These are phyloP conservation scores for Charina bottae DNA, from an alignment of 2,113 vertebrate genomes.

Conservation along the genomic window DNA sequence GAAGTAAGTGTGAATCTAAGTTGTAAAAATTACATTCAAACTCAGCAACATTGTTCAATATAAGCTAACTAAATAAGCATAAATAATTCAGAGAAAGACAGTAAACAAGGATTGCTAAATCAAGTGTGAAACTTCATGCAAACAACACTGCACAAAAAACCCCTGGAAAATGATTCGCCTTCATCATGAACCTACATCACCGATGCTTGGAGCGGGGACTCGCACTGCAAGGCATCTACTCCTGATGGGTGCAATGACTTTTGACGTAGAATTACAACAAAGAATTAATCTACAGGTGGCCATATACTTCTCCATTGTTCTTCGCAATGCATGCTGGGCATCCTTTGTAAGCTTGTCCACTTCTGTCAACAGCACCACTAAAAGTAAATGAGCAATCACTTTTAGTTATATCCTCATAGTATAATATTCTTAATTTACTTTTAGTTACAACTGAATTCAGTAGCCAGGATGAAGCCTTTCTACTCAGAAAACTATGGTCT, in stretches of 20 bases:
- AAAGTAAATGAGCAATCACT: slow-evolving; percentile 18
- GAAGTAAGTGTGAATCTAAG: background rate
- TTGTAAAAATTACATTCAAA: background rate
- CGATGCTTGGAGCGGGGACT: slow-evolving; percentile 89
- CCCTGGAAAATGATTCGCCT: slow-evolving; percentile 16
- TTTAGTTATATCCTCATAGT: background rate
- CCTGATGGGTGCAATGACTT: slow-evolving; percentile 92
- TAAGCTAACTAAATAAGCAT: background rate
- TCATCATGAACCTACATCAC: slow-evolving; percentile 79
- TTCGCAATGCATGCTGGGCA: slow-evolving; percentile 93
- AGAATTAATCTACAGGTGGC: slow-evolving; percentile 91
- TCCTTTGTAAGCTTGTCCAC: slow-evolving; percentile 96
- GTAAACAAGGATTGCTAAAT: background rate
- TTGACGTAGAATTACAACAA: slow-evolving; percentile 96
- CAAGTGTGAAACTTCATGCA: slow-evolving; percentile 5
- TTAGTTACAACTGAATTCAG: background rate
- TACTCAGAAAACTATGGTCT: background rate
- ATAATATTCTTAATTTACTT: slow-evolving; percentile 8
- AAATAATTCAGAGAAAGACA: background rate
- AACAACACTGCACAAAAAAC: background rate
- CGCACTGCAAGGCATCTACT: slow-evolving; percentile 92
- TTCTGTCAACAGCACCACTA: slow-evolving; percentile 95
- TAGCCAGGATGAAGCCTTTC: background rate
- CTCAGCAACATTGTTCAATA: background rate
- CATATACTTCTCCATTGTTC: slow-evolving; percentile 99